phyloP scores from a whole-genome alignment of 2,888 invertebrate species.

The Thymelicus sylvestris region DNA sequence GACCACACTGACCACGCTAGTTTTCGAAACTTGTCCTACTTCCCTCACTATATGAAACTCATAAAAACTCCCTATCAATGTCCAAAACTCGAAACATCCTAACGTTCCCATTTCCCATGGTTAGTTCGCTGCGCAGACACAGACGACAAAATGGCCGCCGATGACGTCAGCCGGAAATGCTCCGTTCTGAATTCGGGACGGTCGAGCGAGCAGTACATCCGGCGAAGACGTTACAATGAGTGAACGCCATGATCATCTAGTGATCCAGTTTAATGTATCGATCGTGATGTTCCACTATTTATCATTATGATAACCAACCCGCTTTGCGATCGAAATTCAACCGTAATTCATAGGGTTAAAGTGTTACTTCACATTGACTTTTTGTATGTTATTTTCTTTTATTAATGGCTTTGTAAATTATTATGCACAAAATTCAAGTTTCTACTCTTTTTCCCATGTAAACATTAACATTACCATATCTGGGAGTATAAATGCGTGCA shows the following conservation, averaged over 20 bases:
- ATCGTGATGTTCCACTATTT: neutral
- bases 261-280: conserved; percentile 38
- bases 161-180: conserved; percentile 83
- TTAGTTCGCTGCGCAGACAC: conserved; percentile 66
- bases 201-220: conserved; percentile 84
- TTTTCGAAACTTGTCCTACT: conserved; percentile 27
- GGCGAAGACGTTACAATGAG: conserved; percentile 82
- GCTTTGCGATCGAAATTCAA: too few species aligned
- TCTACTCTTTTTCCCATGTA: too few species aligned
- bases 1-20: conserved; percentile 9
- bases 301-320: neutral
- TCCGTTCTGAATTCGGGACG: conserved; percentile 84
- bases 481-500: too few species aligned
- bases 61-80: conserved; percentile 28
- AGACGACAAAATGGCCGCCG: conserved; percentile 60
- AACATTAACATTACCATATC: too few species aligned
- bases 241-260: conserved; percentile 59
- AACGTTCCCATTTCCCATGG: conserved; percentile 77
- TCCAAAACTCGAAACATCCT: conserved; percentile 53
- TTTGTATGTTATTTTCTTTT: too few species aligned
- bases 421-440: too few species aligned
- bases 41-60: conserved; percentile 14
- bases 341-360: too few species aligned
- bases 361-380: too few species aligned
- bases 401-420: too few species aligned